phyloP scores from a whole-genome alignment of 2,797 vertebrate genomes.

The Silurus lanzhouensis region DNA sequence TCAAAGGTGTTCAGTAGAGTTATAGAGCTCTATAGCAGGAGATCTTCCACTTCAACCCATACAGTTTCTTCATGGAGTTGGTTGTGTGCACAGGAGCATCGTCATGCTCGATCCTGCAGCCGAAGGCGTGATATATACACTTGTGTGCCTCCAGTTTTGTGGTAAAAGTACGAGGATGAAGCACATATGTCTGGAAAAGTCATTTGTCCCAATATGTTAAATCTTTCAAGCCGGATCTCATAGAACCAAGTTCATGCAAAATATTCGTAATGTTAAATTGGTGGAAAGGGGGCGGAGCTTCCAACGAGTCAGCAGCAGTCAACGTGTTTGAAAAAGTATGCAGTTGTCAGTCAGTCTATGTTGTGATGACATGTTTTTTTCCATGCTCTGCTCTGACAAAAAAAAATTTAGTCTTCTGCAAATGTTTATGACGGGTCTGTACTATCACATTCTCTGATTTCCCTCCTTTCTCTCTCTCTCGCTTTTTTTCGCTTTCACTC shows the following conservation, averaged over 20 bases:
- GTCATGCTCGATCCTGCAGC: no score
- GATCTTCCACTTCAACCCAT: no score
- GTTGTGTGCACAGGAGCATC: no score
- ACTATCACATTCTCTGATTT: constrained; percentile 57
- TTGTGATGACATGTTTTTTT: no score
- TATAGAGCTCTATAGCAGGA: no score
- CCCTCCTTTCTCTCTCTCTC: constrained; percentile 11
- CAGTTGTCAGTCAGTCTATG: background rate
- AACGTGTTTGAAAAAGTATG: background rate
- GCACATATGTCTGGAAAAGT: no score
- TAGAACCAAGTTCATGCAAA: background rate
- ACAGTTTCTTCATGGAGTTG: no score
- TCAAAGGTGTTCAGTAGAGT: no score
- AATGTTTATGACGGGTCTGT: background rate
- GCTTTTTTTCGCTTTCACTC: background rate
- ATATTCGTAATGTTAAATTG: background rate
- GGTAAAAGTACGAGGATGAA: no score
- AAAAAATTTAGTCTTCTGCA: background rate
- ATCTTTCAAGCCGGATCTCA: background rate
- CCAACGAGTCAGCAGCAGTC: background rate
- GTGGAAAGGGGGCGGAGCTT: background rate
- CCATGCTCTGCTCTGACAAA: no score
- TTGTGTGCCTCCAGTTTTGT: no score
- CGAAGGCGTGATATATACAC: no score
- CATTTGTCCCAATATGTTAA: background rate